A percentile compares a stretch with the other conserved stretches of the same genome.
Evolutionary conservation across 2,797 vertebrate genomes (phyloP).

Genomic region (Streptopelia turtur): DNA sequence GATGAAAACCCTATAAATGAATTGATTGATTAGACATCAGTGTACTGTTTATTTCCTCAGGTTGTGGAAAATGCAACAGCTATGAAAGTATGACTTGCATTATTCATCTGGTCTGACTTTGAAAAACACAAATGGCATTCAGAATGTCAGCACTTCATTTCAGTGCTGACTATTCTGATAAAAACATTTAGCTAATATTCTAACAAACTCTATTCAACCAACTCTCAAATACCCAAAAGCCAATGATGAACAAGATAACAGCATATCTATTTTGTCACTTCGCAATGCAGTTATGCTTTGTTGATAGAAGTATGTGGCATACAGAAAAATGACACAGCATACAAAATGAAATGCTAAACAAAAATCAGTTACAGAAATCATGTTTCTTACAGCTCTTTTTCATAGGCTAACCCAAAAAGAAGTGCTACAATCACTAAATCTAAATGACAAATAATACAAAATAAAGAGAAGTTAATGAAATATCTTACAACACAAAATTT

Average conservation of each 20-base stretch:
- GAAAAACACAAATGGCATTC: not conserved
- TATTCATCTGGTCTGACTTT: not conserved
- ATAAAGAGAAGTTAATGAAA: not conserved
- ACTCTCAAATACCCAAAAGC: not conserved
- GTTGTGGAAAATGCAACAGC: not conserved
- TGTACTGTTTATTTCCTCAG: not conserved
- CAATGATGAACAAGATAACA: not conserved
- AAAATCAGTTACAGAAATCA: not conserved
- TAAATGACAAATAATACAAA: not conserved
- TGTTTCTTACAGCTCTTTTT: not conserved
- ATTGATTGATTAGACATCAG: not conserved
- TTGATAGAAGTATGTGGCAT: not conserved
- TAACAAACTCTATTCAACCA: not conserved
- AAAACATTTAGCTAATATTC: not conserved
- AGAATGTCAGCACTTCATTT: not conserved
- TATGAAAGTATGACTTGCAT: not conserved
- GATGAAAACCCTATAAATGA: not conserved
- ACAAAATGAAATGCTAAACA: not conserved
- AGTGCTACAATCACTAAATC: fast-evolving
- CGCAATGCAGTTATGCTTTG: not conserved
- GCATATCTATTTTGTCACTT: not conserved
- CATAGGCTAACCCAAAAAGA: not conserved
- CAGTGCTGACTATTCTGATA: not conserved
- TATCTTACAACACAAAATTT: not conserved
- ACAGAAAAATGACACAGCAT: not conserved